Evolutionary conservation across 2,797 vertebrate genomes (phyloP), one percentile per base, ranked within the genome.

Genomic region (Vireo griseus): DNA sequence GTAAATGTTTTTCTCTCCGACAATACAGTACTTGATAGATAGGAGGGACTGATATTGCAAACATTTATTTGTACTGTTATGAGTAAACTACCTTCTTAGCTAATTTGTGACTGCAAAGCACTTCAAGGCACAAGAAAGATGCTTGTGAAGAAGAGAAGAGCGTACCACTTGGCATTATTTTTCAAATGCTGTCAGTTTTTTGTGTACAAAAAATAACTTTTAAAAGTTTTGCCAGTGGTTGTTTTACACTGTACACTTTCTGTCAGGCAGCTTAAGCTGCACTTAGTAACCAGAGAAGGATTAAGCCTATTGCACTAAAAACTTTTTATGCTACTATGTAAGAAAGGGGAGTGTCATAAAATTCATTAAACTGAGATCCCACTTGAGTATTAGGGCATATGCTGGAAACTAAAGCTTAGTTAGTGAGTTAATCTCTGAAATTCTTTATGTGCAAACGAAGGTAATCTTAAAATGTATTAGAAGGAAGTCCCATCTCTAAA

Each of bases 371-470:
- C 40, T 72, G 72, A 79, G 75, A 89, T 91, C 40, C 65, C 58
- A 86, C 47, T 75, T 50, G 45, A 90, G 68, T 86, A 80, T 71
- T 89, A 93, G 35, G 40, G n/a, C 67, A 82, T 25, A 39, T 79
- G 52, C 50, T 76, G 71, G 47, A 91, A 92, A 95, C 65, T 39
- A 80, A 94, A 96, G 71, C 80, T 93, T 76, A 84, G 88, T 85
- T 90, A 87, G 45, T 39, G 71, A 95, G 50, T 58, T 88, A 88
- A 96, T 92, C 81, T 94, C 75, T 88, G 62, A 83, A 94, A 82
- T 83, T 91, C 67, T 94, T 94, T 80, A 68, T 81, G 54, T 92
- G 78, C 68, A 86, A 90, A 94, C 55, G 50, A 88, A 94, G 21
- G 72, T 39, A 87, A 89, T 77, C 47, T 74, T 71, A 48, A 68